These are phyloP conservation scores for Ditylenchus weischeri DNA, from an alignment of 2,888 invertebrate species.

Conservation along the genomic window DNA sequence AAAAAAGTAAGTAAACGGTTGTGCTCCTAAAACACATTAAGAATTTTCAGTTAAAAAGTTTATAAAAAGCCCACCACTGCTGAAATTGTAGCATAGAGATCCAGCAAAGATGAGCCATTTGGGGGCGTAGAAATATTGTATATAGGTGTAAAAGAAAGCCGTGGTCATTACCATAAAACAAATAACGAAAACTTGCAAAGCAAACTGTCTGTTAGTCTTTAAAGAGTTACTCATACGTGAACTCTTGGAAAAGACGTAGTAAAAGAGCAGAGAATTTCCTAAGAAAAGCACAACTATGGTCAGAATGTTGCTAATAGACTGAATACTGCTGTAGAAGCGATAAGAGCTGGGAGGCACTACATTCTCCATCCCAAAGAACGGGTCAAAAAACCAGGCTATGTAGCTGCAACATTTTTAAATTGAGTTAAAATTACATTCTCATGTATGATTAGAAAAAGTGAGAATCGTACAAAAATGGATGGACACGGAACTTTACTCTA, in stretches of 20 bases:
- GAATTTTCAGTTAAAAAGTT: too few relatives aligned
- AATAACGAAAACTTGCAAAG: background rate
- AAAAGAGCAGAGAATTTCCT: background rate
- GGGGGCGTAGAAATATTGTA: constrained; percentile 1
- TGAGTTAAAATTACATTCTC: too few relatives aligned
- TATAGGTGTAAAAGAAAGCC: constrained; percentile 2
- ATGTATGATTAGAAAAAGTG: too few relatives aligned
- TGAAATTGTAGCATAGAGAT: background rate
- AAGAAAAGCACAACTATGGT: background rate
- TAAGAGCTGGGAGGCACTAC: background rate
- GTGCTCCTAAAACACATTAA: too few relatives aligned
- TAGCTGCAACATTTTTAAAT: background rate
- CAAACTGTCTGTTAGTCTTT: background rate
- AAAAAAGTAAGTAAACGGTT: too few relatives aligned
- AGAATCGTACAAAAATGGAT: too few relatives aligned
- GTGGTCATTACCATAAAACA: background rate
- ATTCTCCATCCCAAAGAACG: background rate
- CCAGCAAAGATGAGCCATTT: background rate
- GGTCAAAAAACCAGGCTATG: constrained; percentile 6
- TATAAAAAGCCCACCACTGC: too few relatives aligned
- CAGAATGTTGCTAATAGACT: background rate
- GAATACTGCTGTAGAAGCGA: background rate
- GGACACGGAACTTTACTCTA: too few relatives aligned
- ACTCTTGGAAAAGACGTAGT: background rate
- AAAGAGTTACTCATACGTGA: background rate